Evolutionary conservation across 1,140 invertebrate species (phyloP), one percentile per base, ranked within the genome.

Genomic region (Paramacrobiotus metropolitanus): DNA sequence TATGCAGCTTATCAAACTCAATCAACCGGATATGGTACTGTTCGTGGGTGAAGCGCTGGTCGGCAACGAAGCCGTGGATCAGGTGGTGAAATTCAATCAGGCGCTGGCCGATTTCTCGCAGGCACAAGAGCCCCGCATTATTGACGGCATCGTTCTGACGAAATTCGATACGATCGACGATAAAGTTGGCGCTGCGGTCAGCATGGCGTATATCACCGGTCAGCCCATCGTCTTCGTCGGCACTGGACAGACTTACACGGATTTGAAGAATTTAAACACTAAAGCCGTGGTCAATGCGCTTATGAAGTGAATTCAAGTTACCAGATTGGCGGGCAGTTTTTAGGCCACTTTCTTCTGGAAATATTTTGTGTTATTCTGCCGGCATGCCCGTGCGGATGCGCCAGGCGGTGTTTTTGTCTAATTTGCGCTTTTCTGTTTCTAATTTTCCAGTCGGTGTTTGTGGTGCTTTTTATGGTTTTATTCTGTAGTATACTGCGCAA

Each of bases 151-250:
- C 66, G 89, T 97, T 2, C 77, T 97, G 1, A 97, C 93, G 15
- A 97, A 97, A 75, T 98, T 97, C 75, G 93, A 98, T 72, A 98
- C 93, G 1, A 96, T 97, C 69, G 94, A 98, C 76, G 93, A 97
- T 72, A 97, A 98, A 78, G 86, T 87, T 71, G 95, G 95, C 28
- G 94, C 95, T 60, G 93, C 95, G 45, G 93, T 99, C 67, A 98
- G 94, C 4, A 99, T 99, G 95, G 97, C 94, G 0, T 99, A 99
- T 70, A 96, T 97, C 62, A 98, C 95, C 31, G 95, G 95, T 3
- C 93, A 99, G 73, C 95, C 95, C 0, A 98, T 99, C 65, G 89
- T 99, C 29, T 99, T 99, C 74, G 94, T 99, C 29, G 95, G 95
- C 21, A 98, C 93, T 45, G 95, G 95, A 2, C 95, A 99, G 76